Conservation (phyloP, 2,113 vertebrate species). For the Myotis yumanensis region DNA sequence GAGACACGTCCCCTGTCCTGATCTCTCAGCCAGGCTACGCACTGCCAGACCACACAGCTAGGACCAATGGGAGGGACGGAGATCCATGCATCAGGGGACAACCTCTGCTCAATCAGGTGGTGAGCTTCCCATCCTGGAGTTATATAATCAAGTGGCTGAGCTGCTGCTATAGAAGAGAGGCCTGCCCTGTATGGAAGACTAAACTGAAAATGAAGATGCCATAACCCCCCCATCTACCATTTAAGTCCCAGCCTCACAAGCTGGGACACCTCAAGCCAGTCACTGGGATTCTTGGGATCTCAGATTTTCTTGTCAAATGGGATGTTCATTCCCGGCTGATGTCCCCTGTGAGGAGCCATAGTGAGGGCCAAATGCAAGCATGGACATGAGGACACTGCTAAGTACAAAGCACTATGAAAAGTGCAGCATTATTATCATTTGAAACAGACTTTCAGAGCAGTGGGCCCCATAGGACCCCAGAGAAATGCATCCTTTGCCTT, state of each 20-base stretch:
- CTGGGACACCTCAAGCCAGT: not conserved
- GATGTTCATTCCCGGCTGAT: not conserved
- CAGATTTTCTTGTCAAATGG: not conserved
- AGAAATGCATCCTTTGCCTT: slow-evolving; percentile 58
- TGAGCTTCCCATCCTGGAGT: not conserved
- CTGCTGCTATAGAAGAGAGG: not conserved
- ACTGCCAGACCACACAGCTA: not conserved
- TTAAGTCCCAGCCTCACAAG: not conserved
- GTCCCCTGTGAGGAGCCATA: not conserved
- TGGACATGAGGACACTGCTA: not conserved
- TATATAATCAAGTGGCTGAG: not conserved
- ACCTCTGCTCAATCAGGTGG: not conserved
- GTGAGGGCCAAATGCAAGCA: not conserved
- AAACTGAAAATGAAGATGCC: not conserved
- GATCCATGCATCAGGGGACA: not conserved
- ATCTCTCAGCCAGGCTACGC: not conserved
- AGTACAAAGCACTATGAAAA: slow-evolving; percentile 52
- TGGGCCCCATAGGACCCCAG: slow-evolving; percentile 53
- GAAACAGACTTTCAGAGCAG: slow-evolving; percentile 69
- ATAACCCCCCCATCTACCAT: not conserved
- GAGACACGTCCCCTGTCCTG: not conserved
- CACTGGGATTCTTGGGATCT: not conserved
- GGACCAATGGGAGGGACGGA: not conserved
- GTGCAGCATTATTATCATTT: slow-evolving; percentile 10
- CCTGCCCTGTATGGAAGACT: not conserved